Base-by-base conservation (phyloP, 2,888 invertebrate species). In the Gymnosoma rotundatum region DNA sequence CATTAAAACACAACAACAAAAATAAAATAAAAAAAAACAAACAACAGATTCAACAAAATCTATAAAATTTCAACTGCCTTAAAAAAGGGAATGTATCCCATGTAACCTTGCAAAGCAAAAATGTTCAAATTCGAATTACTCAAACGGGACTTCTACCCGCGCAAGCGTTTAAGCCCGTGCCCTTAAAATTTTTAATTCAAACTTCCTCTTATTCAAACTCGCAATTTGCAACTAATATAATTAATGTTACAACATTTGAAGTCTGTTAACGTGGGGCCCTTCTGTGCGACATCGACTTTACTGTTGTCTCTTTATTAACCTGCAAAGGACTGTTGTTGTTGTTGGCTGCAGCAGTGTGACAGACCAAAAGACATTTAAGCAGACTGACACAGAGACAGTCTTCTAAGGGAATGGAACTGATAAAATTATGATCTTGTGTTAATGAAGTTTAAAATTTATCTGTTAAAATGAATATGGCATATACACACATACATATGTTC, bases 361-460 rank as follows among this genome's bases (percentile, higher is more conserved):
- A 38, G 12, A 42, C 7, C 16, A 63, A 36, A 64, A 50, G n/a
- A 50, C 20, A 56, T 25, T 60, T 12, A 38, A 50, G 16, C 32
- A 60, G 32, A 48, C 25, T 4, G 20, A 72, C 56, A 42, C n/a
- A 38, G n/a, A 14, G 18, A 60, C 36, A 66, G 16, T 58, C 9
- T 67, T 67, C 60, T 38, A 52, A 50, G 25, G 45, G 32, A 52
- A 38, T 58, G 56, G 48, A 56, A 58, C 67, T 56, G 70, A 78
- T 58, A 38, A 78, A 70, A 78, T 56, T 54, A 58, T 70, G 36
- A 32, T 61, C 45, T 58, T 64, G 56, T 58, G 50, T 38, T 78
- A 72, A 78, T 72, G 64, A 72, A 78, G 64, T 42, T 72, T 48
- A 38, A 78, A 64, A 64, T 78, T 48, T 64, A 64, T 72, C 48